Percentiles rank a stretch among this genome's conserved stretches.
These are phyloP conservation scores for Phoeniculus purpureus DNA, from an alignment of 2,797 vertebrate species.

Conservation along the genomic window DNA sequence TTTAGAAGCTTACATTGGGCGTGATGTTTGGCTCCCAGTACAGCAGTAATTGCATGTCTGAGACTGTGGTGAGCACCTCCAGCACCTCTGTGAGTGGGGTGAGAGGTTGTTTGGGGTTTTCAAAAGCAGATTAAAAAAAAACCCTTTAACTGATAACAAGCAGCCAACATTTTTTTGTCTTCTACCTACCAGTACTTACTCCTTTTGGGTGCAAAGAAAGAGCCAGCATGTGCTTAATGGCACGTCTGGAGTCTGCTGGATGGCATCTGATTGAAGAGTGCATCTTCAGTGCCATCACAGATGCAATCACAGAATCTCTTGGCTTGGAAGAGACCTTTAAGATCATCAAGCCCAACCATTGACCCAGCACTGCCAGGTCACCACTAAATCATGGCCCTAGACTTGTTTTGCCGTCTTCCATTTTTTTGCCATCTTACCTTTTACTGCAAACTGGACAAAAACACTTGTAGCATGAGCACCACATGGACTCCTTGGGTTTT, in stretches of 20 bases:
- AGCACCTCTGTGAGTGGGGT: not conserved
- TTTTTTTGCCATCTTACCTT: slow-evolving; percentile 1
- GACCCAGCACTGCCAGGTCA: no score
- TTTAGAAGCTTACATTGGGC: slow-evolving; percentile 12
- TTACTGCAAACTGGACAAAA: not conserved
- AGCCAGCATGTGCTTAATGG: slow-evolving; percentile 2
- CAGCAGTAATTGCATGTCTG: not conserved
- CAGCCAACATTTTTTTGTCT: not conserved
- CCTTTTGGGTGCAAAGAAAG: not conserved
- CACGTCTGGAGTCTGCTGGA: slow-evolving; percentile 41
- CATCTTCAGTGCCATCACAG: not conserved
- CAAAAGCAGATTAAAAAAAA: not conserved
- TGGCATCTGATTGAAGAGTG: not conserved
- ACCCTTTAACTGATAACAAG: not conserved
- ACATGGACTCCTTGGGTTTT: not conserved
- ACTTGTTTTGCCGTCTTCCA: slow-evolving; percentile 7
- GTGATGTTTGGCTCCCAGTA: not conserved
- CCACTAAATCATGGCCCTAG: no score
- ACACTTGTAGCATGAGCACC: not conserved
- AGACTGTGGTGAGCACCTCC: not conserved
- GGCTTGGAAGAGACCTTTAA: no score
- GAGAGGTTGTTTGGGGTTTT: not conserved
- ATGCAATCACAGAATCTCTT: no score
- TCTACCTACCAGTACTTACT: not conserved
- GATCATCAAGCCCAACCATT: no score